These are phyloP conservation scores for Syngnathus typhle DNA, from an alignment of 2,113 vertebrate species.

Conservation along the genomic window DNA sequence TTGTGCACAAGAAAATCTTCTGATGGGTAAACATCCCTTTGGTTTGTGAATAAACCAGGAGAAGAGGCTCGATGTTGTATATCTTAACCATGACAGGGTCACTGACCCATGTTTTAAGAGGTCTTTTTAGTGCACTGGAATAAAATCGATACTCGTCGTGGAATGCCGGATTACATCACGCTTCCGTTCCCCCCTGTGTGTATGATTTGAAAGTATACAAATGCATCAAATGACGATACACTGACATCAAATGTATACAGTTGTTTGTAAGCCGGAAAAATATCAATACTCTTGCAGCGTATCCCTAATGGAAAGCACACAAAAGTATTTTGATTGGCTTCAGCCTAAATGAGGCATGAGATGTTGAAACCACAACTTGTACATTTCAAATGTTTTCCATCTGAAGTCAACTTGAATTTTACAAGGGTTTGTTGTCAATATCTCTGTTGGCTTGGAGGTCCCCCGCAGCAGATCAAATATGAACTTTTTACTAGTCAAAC, in stretches of 20 bases:
- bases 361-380: background rate
- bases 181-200: too few relatives aligned
- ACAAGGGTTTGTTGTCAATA: background rate
- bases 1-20: background rate
- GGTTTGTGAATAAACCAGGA: conserved; percentile 7
- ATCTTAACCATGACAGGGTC: conserved; percentile 14
- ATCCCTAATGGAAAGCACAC: background rate
- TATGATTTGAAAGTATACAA: too few relatives aligned
- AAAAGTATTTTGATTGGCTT: background rate
- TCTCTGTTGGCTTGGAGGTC: background rate
- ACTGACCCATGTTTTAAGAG: conserved; percentile 8
- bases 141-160: conserved; percentile 20
- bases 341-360: background rate
- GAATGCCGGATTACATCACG: conserved; percentile 6
- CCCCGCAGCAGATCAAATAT: background rate
- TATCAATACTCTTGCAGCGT: background rate
- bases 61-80: background rate
- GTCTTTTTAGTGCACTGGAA: conserved; percentile 14
- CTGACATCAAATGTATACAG: background rate
- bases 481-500: background rate
- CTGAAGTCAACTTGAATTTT: background rate
- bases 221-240: too few relatives aligned
- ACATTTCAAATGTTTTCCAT: background rate
- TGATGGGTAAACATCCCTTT: background rate
- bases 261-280: background rate